A percentile compares a stretch with the other conserved stretches of the same genome.
phyloP scores from a whole-genome alignment of 2,888 invertebrate species.

The Agrilus biguttatus region DNA sequence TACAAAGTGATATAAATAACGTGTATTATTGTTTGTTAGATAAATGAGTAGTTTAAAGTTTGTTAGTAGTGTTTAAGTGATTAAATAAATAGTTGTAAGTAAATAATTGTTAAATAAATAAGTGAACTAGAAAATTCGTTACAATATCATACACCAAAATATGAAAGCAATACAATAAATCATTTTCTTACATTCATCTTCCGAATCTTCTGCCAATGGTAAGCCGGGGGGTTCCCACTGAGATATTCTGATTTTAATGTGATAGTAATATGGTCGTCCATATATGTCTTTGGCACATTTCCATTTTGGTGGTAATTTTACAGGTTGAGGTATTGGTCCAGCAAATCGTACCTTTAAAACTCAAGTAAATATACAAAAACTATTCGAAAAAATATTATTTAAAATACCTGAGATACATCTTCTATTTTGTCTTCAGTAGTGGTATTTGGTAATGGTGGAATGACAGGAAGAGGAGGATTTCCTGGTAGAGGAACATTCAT shows the following conservation, averaged over 20 bases:
- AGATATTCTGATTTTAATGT: constrained; percentile 58
- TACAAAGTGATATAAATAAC: no score
- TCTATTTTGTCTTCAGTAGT: not conserved
- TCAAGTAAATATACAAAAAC: constrained; percentile 12
- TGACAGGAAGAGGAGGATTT: no score
- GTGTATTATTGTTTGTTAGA: no score
- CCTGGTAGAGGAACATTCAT: no score
- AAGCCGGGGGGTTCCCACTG: constrained; percentile 63
- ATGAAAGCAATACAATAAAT: constrained; percentile 3
- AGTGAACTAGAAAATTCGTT: no score
- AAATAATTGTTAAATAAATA: no score
- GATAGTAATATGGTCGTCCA: constrained; percentile 86
- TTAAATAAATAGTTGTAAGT: no score
- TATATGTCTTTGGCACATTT: constrained; percentile 67
- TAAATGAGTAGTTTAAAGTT: no score
- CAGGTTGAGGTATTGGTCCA: constrained; percentile 33
- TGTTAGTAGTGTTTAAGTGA: no score
- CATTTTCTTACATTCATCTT: constrained; percentile 7
- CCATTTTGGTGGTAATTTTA: constrained; percentile 74
- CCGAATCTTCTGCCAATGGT: constrained; percentile 8
- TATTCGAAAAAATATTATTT: constrained; percentile 1
- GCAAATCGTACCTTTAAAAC: constrained; percentile 25
- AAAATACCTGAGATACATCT: constrained; percentile 6
- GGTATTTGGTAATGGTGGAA: not conserved
- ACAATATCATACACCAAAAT: not conserved